Evolutionary conservation across 2,888 invertebrate species (phyloP).

Genomic region (Epistrophe grossulariae): DNA sequence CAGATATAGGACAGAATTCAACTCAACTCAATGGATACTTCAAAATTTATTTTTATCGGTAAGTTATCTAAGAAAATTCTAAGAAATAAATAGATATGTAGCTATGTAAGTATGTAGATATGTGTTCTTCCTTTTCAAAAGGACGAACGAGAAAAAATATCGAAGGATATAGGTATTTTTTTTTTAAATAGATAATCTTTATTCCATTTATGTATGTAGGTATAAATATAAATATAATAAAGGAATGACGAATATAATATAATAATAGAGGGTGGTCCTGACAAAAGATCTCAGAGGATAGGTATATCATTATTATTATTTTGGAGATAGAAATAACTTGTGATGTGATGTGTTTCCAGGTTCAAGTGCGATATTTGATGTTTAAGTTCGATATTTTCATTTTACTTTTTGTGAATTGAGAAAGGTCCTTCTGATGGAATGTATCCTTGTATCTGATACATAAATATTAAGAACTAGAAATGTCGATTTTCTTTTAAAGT

Average conservation of each 20-base stretch:
- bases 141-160: slow-evolving; percentile 3
- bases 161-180: slow-evolving; percentile 1
- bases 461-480: no score
- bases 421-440: background rate
- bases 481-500: background rate
- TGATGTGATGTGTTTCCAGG: background rate
- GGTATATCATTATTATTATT: background rate
- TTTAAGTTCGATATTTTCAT: background rate
- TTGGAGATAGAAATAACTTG: slow-evolving; percentile 2
- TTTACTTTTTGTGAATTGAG: background rate
- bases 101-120: background rate
- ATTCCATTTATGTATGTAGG: background rate
- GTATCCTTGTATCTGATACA: background rate
- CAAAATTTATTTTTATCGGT: slow-evolving; percentile 76
- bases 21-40: slow-evolving; percentile 74
- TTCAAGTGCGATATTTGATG: slow-evolving; percentile 6
- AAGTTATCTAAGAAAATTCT: slow-evolving; percentile 42
- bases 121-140: background rate
- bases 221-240: background rate
- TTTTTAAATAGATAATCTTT: slow-evolving; percentile 17
- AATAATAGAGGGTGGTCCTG: slow-evolving; percentile 10
- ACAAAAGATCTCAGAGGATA: background rate
- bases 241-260: background rate
- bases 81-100: background rate
- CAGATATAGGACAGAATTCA: slow-evolving; percentile 49